These are phyloP conservation scores for Eumerus sabulonum DNA, from an alignment of 2,888 invertebrate genomes.

Conservation along the genomic window DNA sequence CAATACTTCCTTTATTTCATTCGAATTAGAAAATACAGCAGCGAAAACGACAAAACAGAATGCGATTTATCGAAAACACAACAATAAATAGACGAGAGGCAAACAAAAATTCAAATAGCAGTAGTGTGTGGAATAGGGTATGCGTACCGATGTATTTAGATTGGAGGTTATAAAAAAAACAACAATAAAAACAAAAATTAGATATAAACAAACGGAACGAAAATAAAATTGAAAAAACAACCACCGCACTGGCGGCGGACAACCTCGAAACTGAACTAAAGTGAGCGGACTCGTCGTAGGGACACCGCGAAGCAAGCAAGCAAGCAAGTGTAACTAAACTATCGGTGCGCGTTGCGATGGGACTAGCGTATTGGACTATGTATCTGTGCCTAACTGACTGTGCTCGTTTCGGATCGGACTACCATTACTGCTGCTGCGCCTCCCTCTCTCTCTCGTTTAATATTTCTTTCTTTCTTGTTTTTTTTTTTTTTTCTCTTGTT, in stretches of 20 bases:
- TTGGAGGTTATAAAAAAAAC: too few species aligned
- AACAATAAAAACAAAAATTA: background rate
- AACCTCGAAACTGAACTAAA: constrained; percentile 67
- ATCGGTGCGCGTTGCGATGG: constrained; percentile 59
- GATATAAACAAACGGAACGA: constrained; percentile 50
- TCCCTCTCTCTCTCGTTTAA: constrained; percentile 25
- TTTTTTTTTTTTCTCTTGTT: too few species aligned
- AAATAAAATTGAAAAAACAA: constrained; percentile 66
- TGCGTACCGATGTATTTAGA: too few species aligned
- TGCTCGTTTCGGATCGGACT: constrained; percentile 24
- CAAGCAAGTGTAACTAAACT: constrained; percentile 50
- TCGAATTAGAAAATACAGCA: too few species aligned
- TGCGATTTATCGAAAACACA: too few species aligned
- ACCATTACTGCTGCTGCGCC: constrained; percentile 10
- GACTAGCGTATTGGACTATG: constrained; percentile 56
- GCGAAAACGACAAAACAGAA: too few species aligned
- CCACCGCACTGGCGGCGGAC: constrained; percentile 67
- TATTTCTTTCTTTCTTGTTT: background rate
- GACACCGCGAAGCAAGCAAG: constrained; percentile 28
- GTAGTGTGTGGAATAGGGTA: too few species aligned
- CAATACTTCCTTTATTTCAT: too few species aligned
- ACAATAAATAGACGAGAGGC: too few species aligned
- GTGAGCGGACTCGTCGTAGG: constrained; percentile 43
- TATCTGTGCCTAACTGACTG: constrained; percentile 60
- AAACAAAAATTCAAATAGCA: too few species aligned